A percentile compares a stretch with the other conserved stretches of the same genome.
Conservation (phyloP, 37 sponge, comb jelly and placozoan genomes). For the Beroe ovata region DNA sequence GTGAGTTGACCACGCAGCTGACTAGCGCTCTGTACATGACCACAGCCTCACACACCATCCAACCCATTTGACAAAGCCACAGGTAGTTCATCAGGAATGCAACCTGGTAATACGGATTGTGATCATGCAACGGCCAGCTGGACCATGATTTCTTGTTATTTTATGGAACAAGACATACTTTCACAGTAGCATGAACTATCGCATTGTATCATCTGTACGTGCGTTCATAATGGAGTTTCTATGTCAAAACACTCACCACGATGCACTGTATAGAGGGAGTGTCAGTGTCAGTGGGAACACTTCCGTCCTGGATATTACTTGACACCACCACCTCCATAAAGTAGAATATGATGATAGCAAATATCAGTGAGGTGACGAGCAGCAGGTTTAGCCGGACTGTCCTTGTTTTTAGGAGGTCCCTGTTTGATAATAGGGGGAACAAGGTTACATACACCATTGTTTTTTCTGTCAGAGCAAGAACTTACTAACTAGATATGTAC, state of each 20-base stretch:
- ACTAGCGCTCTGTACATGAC: conserved; percentile 63
- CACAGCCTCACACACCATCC: conserved; percentile 65
- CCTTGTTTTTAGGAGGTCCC: conserved; percentile 36
- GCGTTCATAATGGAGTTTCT: too few species aligned
- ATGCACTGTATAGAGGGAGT: conserved; percentile 3
- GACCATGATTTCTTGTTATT: too few species aligned
- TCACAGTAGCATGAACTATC: too few species aligned
- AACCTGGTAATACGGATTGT: conserved; percentile 36
- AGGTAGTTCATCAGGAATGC: conserved; percentile 68
- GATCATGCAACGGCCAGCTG: too few species aligned
- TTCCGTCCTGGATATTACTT: background rate
- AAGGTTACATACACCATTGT: too few species aligned
- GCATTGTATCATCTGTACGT: background rate
- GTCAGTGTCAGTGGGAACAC: conserved; percentile 3
- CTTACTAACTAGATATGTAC: too few species aligned
- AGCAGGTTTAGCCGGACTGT: conserved; percentile 64
- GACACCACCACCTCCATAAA: conserved; percentile 61
- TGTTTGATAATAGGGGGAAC: too few species aligned
- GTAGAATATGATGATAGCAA: conserved; percentile 60
- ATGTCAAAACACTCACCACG: conserved; percentile 35
- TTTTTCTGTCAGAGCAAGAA: too few species aligned
- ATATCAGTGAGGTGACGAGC: conserved; percentile 51
- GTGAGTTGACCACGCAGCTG: conserved; percentile 40
- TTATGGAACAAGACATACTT: too few species aligned
- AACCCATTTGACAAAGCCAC: conserved; percentile 66